Base-by-base conservation (phyloP, 2,888 invertebrate species). In the Drosophila rubida region DNA sequence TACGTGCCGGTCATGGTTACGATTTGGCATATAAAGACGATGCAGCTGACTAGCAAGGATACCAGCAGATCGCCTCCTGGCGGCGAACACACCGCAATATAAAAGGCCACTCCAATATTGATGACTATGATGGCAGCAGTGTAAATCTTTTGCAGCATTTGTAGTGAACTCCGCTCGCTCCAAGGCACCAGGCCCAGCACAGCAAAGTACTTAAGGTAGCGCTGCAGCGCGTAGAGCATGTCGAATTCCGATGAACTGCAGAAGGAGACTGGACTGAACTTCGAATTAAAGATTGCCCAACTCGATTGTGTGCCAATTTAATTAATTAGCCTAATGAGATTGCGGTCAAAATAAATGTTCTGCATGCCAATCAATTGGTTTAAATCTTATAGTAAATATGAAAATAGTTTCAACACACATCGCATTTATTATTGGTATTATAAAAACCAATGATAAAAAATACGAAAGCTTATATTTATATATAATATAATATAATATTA, bases 131-230 rank as follows among this genome's bases (percentile, higher is more conserved):
- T 44, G 9, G 61, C 48, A 7, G 59, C 13, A 1, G 88, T 82
- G 67, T 87, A 88, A 27, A 82, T 59, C 67, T 66, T 75, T 59
- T 88, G 90, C 13, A 78, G 9, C 2, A 22, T 13, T 48, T 75
- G 73, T 2, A 32, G 22, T 1, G 16, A 7, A 2, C 41, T 45
- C 14, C 59, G 66, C 13, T 78, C 71, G 13, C 61, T 30, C 69
- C 73, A 89, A 25, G 89, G 90, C 44, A 87, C 82, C 4, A 90
- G 64, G 11, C 90, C 90, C 60, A 88, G 9, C 0, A 90, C 7
- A 19, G 80, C 87, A 14, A 81, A 79, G 58, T 74, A 89, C 48
- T 80, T 90, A 0, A 89, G 66, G 44, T 72, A 70, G 16, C 75
- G 57, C 19, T 87, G 80, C 53, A 83, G 60, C 27, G 57, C 57